These are phyloP conservation scores for Mnemiopsis leidyi DNA, from an alignment of 37 sponge, comb jelly and placozoan genomes.

Conservation along the genomic window DNA sequence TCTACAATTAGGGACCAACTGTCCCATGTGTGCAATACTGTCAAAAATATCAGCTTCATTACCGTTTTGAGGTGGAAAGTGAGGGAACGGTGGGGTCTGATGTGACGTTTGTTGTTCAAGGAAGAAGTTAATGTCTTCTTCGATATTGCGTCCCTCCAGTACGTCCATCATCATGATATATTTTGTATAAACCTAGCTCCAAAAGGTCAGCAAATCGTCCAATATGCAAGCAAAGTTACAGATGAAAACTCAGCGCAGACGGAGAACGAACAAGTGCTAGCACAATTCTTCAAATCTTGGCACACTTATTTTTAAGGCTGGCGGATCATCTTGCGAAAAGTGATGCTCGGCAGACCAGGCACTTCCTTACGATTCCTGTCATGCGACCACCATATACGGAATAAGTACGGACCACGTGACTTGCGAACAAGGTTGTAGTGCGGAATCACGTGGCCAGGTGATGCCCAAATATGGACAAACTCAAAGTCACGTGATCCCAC, in stretches of 20 bases:
- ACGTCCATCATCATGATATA: background rate
- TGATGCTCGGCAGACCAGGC: background rate
- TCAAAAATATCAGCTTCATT: no score
- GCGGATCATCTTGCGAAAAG: background rate
- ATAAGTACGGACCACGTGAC: background rate
- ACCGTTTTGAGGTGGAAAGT: background rate
- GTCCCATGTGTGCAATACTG: no score
- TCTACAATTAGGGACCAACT: background rate
- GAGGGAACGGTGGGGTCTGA: background rate
- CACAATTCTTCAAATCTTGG: background rate
- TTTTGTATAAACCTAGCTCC: background rate
- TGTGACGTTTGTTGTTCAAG: background rate
- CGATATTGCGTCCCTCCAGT: background rate
- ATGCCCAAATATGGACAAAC: background rate
- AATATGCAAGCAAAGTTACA: background rate
- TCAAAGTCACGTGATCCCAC: background rate
- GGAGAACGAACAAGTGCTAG: background rate
- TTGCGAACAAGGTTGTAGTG: background rate
- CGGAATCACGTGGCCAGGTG: background rate
- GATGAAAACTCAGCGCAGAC: background rate
- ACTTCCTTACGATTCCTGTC: background rate
- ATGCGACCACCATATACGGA: background rate
- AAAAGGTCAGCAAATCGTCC: background rate
- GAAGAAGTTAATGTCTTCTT: background rate
- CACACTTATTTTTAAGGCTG: background rate